These are phyloP conservation scores for Polyodon spathula DNA, from an alignment of 2,113 vertebrate genomes.

Conservation along the genomic window DNA sequence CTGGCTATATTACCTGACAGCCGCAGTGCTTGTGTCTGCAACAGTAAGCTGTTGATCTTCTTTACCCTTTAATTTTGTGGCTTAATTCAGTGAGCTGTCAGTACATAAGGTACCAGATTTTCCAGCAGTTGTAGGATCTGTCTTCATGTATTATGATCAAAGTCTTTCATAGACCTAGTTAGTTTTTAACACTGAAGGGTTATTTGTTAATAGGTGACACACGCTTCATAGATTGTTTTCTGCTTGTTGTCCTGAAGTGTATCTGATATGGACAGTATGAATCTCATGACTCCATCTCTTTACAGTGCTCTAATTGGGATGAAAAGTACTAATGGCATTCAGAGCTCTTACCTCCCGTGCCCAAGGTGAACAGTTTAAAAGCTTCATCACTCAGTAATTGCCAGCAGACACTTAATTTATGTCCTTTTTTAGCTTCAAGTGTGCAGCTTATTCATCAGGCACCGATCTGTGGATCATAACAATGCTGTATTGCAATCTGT, in stretches of 20 bases:
- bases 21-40: not conserved
- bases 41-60: constrained; percentile 2
- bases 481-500: too few species aligned
- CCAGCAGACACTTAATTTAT: too few species aligned
- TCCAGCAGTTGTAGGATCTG: not conserved
- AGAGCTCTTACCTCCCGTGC: not conserved
- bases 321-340: not conserved
- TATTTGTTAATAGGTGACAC: too few species aligned
- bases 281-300: constrained; percentile 3
- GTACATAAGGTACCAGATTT: constrained; percentile 10
- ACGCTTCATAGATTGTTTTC: too few species aligned
- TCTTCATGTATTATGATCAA: not conserved
- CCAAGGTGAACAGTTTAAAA: not conserved
- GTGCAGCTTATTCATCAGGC: too few species aligned
- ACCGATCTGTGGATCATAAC: too few species aligned
- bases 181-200: too few species aligned
- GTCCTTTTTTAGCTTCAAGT: too few species aligned
- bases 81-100: constrained; percentile 2
- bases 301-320: constrained; percentile 9
- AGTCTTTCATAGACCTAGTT: not conserved
- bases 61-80: constrained; percentile 10
- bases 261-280: too few species aligned
- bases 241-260: too few species aligned
- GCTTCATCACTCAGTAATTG: not conserved
- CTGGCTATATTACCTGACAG: constrained; percentile 3